Evolutionary conservation across 2,113 vertebrate species (phyloP).

Genomic region (Eurystomus gularis): DNA sequence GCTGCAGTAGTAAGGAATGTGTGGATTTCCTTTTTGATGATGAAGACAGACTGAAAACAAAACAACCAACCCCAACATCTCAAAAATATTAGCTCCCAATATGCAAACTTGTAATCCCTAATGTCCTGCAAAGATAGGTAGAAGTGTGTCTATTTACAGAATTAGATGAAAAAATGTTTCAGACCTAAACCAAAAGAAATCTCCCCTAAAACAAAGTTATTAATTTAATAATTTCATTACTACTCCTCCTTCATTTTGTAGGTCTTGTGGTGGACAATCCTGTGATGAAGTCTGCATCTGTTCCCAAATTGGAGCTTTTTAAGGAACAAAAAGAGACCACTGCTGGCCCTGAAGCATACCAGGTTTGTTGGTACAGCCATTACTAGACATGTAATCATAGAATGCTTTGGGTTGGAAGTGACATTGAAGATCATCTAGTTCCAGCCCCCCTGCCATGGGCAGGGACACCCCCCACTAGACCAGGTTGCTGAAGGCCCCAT

Average conservation of each 20-base stretch:
- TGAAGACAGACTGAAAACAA: neutral
- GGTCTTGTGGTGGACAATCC: conserved; percentile 75
- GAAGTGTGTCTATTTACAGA: neutral
- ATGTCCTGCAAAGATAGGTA: neutral
- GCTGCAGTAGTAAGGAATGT: neutral
- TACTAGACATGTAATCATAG: neutral
- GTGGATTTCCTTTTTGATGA: neutral
- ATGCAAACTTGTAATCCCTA: neutral
- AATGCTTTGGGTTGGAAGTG: too few species aligned
- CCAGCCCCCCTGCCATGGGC: too few species aligned
- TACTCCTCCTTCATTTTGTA: conserved; percentile 9
- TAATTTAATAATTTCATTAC: neutral
- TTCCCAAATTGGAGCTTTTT: conserved; percentile 73
- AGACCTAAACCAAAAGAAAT: neutral
- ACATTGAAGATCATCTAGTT: too few species aligned
- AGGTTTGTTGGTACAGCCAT: conserved; percentile 65
- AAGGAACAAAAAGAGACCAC: conserved; percentile 60
- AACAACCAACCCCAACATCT: neutral
- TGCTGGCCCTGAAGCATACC: conserved; percentile 77
- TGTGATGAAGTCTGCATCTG: conserved; percentile 65
- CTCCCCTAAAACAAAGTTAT: neutral
- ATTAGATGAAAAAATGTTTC: neutral
- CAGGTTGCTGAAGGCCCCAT: too few species aligned
- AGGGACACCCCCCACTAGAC: too few species aligned
- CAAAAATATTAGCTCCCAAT: neutral